A percentile compares a stretch with the other conserved stretches of the same genome.
These are phyloP conservation scores for Enteromius treurensis DNA, from an alignment of 2,797 vertebrate genomes.

Conservation along the genomic window DNA sequence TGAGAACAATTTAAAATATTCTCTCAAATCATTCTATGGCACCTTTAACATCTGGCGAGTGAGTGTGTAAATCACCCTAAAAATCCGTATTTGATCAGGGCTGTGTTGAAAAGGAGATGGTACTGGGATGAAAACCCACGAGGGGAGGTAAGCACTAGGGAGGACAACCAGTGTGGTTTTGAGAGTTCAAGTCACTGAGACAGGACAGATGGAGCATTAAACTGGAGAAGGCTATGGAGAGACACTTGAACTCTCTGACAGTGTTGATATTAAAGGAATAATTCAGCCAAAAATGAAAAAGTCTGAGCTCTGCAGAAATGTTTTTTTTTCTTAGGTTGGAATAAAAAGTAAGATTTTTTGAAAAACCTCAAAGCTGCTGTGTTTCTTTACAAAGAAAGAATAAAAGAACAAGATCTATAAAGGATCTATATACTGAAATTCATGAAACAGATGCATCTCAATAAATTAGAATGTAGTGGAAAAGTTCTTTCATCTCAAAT, in stretches of 20 bases:
- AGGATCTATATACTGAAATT: not conserved
- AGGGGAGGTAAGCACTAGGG: not conserved
- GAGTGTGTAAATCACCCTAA: constrained; percentile 40
- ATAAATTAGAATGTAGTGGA: too few species aligned
- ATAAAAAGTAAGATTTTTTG: not conserved
- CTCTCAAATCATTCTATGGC: too few species aligned
- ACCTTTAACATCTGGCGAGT: constrained; percentile 1
- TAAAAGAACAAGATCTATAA: not conserved
- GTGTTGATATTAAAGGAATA: not conserved
- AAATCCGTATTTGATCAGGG: constrained; percentile 48
- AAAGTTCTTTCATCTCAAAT: too few species aligned
- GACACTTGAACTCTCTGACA: constrained; percentile 5
- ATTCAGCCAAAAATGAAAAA: not conserved
- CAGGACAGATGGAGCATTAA: constrained; percentile 26
- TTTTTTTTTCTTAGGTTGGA: not conserved
- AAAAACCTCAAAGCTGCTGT: not conserved
- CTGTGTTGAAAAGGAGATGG: constrained; percentile 50
- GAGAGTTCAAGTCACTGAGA: not conserved
- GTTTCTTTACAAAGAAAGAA: not conserved
- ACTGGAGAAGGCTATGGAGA: not conserved
- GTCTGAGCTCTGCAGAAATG: not conserved
- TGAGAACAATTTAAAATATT: too few species aligned
- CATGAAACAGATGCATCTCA: too few species aligned
- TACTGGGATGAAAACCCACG: not conserved
- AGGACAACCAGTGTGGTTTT: not conserved